Percentiles rank a stretch among this genome's conserved stretches.
Evolutionary conservation across 2,797 vertebrate species (phyloP).

Genomic region (Hyperoplus lanceolatus): DNA sequence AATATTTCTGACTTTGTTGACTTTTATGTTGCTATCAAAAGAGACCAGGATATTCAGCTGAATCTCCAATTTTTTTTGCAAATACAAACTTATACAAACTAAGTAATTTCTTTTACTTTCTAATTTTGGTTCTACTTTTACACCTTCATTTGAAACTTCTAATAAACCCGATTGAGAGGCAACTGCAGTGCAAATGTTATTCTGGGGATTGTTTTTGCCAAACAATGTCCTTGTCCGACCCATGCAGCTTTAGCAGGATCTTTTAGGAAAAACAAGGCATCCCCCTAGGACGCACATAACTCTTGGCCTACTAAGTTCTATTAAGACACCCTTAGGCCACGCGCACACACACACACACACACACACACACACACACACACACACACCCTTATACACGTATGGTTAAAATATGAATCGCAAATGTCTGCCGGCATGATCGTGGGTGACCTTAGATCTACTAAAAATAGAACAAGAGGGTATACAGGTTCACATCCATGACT

Average conservation of each 20-base stretch:
- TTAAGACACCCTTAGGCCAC: neutral
- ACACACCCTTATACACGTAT: neutral
- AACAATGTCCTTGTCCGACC: constrained; percentile 27
- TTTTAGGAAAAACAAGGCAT: constrained; percentile 46
- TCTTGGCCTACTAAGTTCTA: constrained; percentile 17
- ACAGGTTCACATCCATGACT: constrained; percentile 26
- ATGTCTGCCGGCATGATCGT: constrained; percentile 17
- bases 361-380: no score
- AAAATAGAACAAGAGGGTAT: constrained; percentile 66
- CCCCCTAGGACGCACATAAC: constrained; percentile 47
- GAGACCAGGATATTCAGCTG: neutral
- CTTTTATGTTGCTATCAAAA: neutral
- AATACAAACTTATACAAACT: neutral
- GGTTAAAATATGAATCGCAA: neutral
- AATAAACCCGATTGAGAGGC: neutral
- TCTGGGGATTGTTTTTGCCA: constrained; percentile 41
- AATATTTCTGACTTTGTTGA: neutral
- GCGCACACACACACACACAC: no score
- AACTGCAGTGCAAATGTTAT: constrained; percentile 1
- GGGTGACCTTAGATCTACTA: constrained; percentile 47
- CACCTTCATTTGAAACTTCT: neutral
- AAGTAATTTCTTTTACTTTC: neutral
- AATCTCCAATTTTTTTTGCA: neutral
- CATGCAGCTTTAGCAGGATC: constrained; percentile 23
- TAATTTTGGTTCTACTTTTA: neutral